Base-by-base conservation (phyloP, 2,113 vertebrate genomes). In the Gracilinanus agilis region DNA sequence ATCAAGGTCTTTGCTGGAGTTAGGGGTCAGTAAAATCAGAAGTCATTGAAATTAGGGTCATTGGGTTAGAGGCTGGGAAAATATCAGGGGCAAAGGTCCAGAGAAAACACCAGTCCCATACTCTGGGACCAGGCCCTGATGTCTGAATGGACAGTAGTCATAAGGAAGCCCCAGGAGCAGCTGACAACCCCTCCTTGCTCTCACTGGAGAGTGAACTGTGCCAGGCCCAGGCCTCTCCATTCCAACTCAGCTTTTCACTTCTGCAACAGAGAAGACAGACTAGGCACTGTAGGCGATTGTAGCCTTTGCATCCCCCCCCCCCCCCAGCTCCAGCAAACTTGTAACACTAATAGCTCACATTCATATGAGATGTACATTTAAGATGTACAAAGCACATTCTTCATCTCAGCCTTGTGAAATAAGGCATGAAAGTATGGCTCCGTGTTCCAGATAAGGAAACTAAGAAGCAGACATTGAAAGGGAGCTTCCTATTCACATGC, bases 231-330 rank as follows among this genome's bases (percentile, higher is more conserved):
- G n/a, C n/a, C n/a, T 83, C 67, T 83, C 67, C 67, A 40, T 83
- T 40, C 16, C 34, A 0, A 83, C 34, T 83, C 67, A 83, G n/a
- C 67, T 83, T 83, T 83, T 83, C 67, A 83, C 19, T 40, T 83
- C 67, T 83, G 67, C 67, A 83, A 83, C 19, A 83, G n/a, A 83
- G 67, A 83, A 83, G n/a, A 83, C 67, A 83, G 67, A 83, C 67
- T 23, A 6, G n/a, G 34, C n/a, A 83, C 19, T 83, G n/a, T 83
- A 40, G 19, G n/a, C 67, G 23, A 83, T 40, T 83, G 67, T 83
- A 83, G n/a, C 19, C 67, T 40, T 40, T 23, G n/a, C 61, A n/a
- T n/a, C n/a, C n/a, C n/a, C n/a, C n/a, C 34, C 19, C 2, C 67
- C n/a, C 7, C 67, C 19, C 67, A 21, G 19, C 40, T 16, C 67